Evolutionary conservation across 2,113 vertebrate genomes (phyloP), one percentile per base, ranked within the genome.

Genomic region (Drymodes brunneopygia): DNA sequence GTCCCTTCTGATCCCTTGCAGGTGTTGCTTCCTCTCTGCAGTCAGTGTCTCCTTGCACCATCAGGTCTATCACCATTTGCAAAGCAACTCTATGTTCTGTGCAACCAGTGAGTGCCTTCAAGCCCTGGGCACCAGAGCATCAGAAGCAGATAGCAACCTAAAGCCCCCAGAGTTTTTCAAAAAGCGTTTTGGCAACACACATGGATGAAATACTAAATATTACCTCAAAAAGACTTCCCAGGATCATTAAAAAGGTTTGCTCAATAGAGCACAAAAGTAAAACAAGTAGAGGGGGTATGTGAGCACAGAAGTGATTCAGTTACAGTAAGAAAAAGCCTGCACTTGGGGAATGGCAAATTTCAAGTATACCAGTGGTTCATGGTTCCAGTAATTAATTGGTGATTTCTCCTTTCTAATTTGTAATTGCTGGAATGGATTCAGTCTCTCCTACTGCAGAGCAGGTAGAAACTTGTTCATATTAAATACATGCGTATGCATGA

Each of bases 361-460:
- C 54, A 81, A 79, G 33, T 61, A 21, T 28, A 61, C 17, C 23
- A 44, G 25, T 81, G 60, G 75, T 71, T 92, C 38, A 44, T 23
- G 36, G 21, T 69, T 90, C 56, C 33, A 83, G 74, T 91, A 81
- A 85, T 81, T 91, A 81, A 85, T 81, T 80, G 75, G 56, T 31
- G 33, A 88, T 62, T 93, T 87, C 42, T 82, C 27, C 56, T 87
- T 66, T 82, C 48, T 61, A 10, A 14, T 70, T 86, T 53, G 23
- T 54, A 89, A 73, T 81, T 92, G 9, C 56, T 88, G 36, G 42
- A 85, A 75, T 42, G 7, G 20, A 72, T 91, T 87, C 36, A 60
- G n/a, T 19, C 18, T 89, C 15, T 20, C 16, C 8, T 36, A 58
- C 73, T 67, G 74, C 35, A 85, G 62, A 87, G 27, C n/a, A 61